phyloP scores from a whole-genome alignment of 2,113 vertebrate species.

The Ammodytes dubius region DNA sequence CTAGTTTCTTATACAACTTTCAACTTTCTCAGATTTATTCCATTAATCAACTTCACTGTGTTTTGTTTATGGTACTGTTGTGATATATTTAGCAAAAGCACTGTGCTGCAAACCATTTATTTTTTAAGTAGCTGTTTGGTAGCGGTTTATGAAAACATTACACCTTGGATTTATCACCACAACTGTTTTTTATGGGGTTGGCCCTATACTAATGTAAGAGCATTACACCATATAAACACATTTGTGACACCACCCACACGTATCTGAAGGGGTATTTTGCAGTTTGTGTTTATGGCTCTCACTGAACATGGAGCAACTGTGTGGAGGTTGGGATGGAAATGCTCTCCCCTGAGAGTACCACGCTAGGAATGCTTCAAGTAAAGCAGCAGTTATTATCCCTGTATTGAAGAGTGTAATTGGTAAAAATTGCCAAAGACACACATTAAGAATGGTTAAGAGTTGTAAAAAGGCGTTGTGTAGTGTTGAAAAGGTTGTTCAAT shows the following conservation, averaged over 20 bases:
- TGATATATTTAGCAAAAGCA: background rate
- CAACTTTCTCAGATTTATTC: background rate
- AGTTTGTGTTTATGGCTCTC: background rate
- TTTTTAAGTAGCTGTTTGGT: conserved; percentile 7
- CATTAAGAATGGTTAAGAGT: background rate
- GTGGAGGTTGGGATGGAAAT: background rate
- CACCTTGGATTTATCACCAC: background rate
- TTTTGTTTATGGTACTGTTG: background rate
- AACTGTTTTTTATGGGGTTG: background rate
- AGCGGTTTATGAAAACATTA: background rate
- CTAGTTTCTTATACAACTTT: background rate
- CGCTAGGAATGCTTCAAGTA: background rate
- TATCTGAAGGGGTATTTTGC: background rate
- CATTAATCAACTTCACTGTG: background rate
- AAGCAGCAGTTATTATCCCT: background rate
- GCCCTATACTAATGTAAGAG: background rate
- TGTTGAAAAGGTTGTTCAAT: too few species aligned
- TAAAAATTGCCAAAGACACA: background rate
- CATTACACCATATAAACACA: background rate
- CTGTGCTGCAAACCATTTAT: background rate
- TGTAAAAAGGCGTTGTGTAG: too few species aligned
- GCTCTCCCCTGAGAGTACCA: background rate
- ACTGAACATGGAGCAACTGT: too few species aligned
- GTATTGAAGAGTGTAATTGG: background rate
- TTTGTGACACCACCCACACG: background rate